Percentiles rank a stretch among this genome's conserved stretches.
These are phyloP conservation scores for Sphaerodactylus townsendi DNA, from an alignment of 2,113 vertebrate species.

Conservation along the genomic window DNA sequence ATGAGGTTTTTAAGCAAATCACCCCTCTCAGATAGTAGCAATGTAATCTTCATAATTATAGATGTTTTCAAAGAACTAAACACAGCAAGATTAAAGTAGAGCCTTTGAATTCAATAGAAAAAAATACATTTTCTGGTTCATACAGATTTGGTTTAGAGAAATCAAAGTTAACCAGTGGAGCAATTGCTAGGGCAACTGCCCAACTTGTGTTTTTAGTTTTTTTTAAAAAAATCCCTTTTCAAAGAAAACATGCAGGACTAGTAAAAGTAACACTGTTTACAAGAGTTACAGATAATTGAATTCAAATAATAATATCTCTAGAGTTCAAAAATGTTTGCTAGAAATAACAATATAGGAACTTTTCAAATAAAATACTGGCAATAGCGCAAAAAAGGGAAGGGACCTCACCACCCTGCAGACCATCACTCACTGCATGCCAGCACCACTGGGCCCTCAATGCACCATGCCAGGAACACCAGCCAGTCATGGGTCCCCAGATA, in stretches of 20 bases:
- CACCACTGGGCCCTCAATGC: too few species aligned
- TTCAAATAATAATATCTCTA: neutral
- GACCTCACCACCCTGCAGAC: too few species aligned
- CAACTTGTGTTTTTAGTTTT: neutral
- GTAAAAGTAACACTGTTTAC: neutral
- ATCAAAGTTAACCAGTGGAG: neutral
- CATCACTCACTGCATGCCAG: too few species aligned
- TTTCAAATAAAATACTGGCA: too few species aligned
- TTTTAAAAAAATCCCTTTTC: neutral
- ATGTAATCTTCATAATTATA: constrained; percentile 47
- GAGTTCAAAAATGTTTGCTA: neutral
- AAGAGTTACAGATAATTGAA: neutral
- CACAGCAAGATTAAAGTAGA: constrained; percentile 42
- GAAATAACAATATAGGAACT: neutral
- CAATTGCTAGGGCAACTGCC: neutral
- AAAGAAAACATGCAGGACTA: neutral
- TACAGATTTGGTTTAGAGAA: constrained; percentile 21
- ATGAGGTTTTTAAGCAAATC: constrained; percentile 46
- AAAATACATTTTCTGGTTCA: neutral
- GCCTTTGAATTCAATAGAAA: neutral
- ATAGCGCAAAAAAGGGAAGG: too few species aligned
- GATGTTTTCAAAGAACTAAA: constrained; percentile 46
- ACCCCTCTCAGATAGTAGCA: constrained; percentile 43
- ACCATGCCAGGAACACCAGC: too few species aligned
- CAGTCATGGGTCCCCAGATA: too few species aligned